Conservation (phyloP, 2,888 invertebrate species). For the Pterostichus niger region DNA sequence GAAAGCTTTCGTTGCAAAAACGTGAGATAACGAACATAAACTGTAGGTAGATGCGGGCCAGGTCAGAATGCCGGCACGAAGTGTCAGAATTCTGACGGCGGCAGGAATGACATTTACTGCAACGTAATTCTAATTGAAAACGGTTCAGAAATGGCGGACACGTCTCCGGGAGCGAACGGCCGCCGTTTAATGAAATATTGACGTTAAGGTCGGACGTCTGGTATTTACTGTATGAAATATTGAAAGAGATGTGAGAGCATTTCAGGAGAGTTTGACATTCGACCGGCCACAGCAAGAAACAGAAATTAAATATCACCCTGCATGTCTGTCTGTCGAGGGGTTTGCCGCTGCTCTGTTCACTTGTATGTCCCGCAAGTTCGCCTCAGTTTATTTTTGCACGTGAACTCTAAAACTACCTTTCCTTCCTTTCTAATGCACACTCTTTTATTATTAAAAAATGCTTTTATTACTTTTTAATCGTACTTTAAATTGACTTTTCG, state of each 20-base stretch:
- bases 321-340: slow-evolving; percentile 31
- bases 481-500: slow-evolving; percentile 46
- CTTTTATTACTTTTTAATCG: slow-evolving; percentile 14
- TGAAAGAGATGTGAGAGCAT: slow-evolving; percentile 67
- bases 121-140: slow-evolving; percentile 67
- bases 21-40: neutral
- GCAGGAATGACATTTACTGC: slow-evolving; percentile 63
- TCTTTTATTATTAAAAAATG: slow-evolving; percentile 7
- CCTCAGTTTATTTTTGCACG: slow-evolving; percentile 23
- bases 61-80: slow-evolving; percentile 41
- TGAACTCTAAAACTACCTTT: neutral
- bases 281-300: slow-evolving; percentile 59
- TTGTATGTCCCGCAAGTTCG: neutral
- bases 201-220: slow-evolving; percentile 67
- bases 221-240: slow-evolving; percentile 67
- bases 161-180: slow-evolving; percentile 53
- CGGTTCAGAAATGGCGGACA: slow-evolving; percentile 67
- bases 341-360: neutral
- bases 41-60: neutral
- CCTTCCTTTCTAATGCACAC: slow-evolving; percentile 19
- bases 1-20: neutral
- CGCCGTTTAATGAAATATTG: slow-evolving; percentile 67
- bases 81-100: slow-evolving; percentile 43
- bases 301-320: slow-evolving; percentile 65
- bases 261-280: slow-evolving; percentile 66